These are phyloP conservation scores for Eidolon dupreanum DNA, from an alignment of 2,797 vertebrate genomes.

Conservation along the genomic window DNA sequence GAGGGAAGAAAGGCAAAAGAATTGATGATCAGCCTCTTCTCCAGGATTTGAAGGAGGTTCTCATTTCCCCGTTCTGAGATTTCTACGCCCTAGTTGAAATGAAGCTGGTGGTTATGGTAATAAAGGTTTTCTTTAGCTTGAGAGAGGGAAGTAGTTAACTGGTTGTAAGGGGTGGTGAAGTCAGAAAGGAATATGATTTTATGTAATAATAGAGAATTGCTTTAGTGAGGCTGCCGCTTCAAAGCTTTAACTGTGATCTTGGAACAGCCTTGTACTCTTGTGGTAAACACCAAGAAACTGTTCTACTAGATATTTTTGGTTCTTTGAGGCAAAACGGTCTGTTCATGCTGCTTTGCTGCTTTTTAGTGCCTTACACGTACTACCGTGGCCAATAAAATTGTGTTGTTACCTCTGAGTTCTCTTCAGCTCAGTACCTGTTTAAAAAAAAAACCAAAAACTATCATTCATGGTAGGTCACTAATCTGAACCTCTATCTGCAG, in stretches of 20 bases:
- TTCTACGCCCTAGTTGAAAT: not conserved
- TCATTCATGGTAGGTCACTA: not conserved
- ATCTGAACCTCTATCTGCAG: not conserved
- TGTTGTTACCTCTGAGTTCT: not conserved
- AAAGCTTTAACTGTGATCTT: not conserved
- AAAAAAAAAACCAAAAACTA: not conserved
- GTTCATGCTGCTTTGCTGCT: not conserved
- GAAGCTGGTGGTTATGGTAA: not conserved
- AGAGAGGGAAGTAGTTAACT: not conserved
- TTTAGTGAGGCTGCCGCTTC: not conserved
- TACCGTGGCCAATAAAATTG: not conserved
- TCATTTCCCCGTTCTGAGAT: not conserved
- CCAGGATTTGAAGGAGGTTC: not conserved
- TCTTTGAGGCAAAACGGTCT: not conserved
- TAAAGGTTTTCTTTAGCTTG: not conserved
- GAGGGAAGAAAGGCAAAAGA: not conserved
- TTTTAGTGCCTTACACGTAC: not conserved
- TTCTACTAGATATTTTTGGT: not conserved
- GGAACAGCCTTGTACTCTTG: not conserved
- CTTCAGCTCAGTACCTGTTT: not conserved
- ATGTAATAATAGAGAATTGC: conserved; percentile 20
- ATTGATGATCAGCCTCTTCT: not conserved
- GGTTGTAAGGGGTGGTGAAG: not conserved
- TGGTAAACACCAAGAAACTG: not conserved
- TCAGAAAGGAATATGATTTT: conserved; percentile 47